Percentiles rank a stretch among this genome's conserved stretches.
Evolutionary conservation across 1,140 invertebrate genomes (phyloP).

Genomic region (Scaptomyza montana): DNA sequence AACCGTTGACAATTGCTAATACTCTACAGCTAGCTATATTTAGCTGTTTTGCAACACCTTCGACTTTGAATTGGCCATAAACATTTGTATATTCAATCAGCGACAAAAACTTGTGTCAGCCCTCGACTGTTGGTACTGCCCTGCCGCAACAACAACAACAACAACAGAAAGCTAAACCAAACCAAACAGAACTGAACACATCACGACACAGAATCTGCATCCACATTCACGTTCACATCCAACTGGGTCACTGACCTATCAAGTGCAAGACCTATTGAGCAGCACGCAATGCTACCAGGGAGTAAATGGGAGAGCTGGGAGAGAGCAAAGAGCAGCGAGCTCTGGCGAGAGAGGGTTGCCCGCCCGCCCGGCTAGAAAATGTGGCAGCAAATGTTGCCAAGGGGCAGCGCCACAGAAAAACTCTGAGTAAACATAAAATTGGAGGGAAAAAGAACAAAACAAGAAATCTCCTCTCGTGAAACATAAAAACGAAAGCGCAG

Average conservation of each 20-base stretch:
- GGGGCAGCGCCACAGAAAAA: conserved; percentile 48
- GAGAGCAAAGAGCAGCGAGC: conserved; percentile 18
- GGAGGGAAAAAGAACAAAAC: not conserved
- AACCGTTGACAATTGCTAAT: conserved; percentile 32
- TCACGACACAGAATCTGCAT: conserved; percentile 33
- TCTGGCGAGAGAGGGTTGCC: conserved; percentile 45
- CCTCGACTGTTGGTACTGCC: conserved; percentile 48
- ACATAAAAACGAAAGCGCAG: conserved; percentile 65
- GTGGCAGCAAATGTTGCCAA: conserved; percentile 70
- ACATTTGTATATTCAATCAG: conserved; percentile 20
- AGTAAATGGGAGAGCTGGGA: conserved; percentile 35
- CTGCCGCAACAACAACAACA: conserved; percentile 52
- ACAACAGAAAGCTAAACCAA: not conserved
- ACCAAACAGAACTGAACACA: conserved; percentile 1
- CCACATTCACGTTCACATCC: conserved; percentile 34
- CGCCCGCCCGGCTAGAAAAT: conserved; percentile 30
- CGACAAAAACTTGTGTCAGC: conserved; percentile 32
- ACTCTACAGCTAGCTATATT: not conserved
- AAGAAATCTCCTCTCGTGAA: conserved; percentile 23
- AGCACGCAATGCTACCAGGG: conserved; percentile 32
- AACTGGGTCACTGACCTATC: conserved; percentile 80
- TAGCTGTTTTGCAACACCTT: conserved; percentile 16
- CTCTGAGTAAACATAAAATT: conserved; percentile 28
- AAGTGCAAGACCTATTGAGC: conserved; percentile 80
- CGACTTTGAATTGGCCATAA: conserved; percentile 35